Percentiles rank a stretch among this genome's conserved stretches.
Evolutionary conservation across 2,888 invertebrate species (phyloP).

Genomic region (Leptogaster cylindrica): DNA sequence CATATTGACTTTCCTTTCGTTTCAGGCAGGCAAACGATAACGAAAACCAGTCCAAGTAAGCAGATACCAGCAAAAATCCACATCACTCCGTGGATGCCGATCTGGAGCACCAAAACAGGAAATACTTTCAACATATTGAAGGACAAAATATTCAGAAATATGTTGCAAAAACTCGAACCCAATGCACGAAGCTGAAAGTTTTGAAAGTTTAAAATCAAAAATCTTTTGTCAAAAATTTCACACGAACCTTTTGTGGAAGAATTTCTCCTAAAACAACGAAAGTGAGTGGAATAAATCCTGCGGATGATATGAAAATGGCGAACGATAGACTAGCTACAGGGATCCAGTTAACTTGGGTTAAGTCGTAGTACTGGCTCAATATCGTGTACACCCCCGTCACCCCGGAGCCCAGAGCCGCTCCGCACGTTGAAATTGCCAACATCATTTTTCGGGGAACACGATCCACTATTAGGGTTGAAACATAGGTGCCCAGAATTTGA

Average conservation of each 20-base stretch:
- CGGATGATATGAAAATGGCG: conserved; percentile 44
- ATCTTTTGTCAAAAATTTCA: background rate
- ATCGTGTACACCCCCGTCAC: conserved; percentile 40
- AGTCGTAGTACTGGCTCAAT: conserved; percentile 33
- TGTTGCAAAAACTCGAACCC: conserved; percentile 44
- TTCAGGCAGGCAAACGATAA: conserved; percentile 40
- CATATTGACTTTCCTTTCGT: conserved; percentile 49
- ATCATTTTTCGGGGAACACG: conserved; percentile 44
- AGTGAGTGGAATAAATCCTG: conserved; percentile 46
- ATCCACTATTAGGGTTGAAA: conserved; percentile 46
- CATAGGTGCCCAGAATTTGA: conserved; percentile 47
- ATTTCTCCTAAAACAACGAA: conserved; percentile 48
- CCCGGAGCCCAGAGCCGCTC: conserved; percentile 38
- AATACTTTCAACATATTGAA: conserved; percentile 46
- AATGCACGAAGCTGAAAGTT: conserved; percentile 43
- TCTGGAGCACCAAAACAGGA: conserved; percentile 38
- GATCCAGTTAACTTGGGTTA: conserved; percentile 46
- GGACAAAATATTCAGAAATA: conserved; percentile 41
- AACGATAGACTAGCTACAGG: conserved; percentile 48
- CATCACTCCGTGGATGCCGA: conserved; percentile 44
- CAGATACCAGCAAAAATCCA: conserved; percentile 41
- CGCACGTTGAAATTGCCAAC: conserved; percentile 41
- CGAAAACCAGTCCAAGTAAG: conserved; percentile 28
- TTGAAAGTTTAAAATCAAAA: background rate
- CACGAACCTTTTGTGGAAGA: conserved; percentile 46